Conservation (phyloP, 1,140 invertebrate species). For the Diabrotica undecimpunctata region DNA sequence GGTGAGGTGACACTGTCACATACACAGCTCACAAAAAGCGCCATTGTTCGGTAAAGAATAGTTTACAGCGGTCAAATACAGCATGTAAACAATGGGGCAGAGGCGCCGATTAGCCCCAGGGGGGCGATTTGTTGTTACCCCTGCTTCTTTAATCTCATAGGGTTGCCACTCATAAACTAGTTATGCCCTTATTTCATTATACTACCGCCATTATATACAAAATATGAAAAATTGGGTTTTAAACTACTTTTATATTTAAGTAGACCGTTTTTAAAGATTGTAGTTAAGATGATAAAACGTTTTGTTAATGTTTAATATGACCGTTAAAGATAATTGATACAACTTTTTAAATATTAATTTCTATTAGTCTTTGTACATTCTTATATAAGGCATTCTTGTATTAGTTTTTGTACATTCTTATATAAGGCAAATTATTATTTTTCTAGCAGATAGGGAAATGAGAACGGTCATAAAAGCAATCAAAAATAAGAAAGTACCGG, state of each 20-base stretch:
- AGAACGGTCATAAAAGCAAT: too few species aligned
- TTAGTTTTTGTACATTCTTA: too few species aligned
- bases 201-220: not conserved
- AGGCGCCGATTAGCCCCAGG: slow-evolving; percentile 26
- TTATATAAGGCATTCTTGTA: too few species aligned
- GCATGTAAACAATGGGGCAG: slow-evolving; percentile 31
- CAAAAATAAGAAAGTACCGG: too few species aligned
- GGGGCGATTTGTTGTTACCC: slow-evolving; percentile 26
- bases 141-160: slow-evolving; percentile 11
- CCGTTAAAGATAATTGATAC: too few species aligned
- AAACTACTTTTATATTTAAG: not conserved
- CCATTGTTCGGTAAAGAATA: slow-evolving; percentile 29
- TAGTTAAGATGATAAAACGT: too few species aligned
- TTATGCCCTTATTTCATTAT: slow-evolving; percentile 20
- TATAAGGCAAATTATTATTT: too few species aligned
- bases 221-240: not conserved
- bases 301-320: too few species aligned
- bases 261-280: too few species aligned
- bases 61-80: slow-evolving; percentile 24
- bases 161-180: slow-evolving; percentile 9
- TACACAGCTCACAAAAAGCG: slow-evolving; percentile 27
- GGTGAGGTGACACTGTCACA: slow-evolving; percentile 28
- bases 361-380: too few species aligned
- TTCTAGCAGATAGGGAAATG: too few species aligned
- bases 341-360: too few species aligned